Evolutionary conservation across 2,797 vertebrate genomes (phyloP).

Genomic region (Melanotaenia trifasciata): DNA sequence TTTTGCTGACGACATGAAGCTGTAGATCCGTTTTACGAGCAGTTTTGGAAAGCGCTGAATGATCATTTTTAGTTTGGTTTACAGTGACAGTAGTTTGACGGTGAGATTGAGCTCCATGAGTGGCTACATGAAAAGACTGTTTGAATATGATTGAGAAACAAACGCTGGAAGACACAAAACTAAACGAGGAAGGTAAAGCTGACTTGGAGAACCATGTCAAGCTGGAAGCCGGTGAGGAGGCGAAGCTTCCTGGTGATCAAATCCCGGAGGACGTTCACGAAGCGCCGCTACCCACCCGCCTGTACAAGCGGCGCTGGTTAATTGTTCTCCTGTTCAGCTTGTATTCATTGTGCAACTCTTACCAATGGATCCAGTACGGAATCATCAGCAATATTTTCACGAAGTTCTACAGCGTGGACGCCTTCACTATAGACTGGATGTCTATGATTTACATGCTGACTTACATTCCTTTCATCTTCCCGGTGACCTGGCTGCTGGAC

Average conservation of each 20-base stretch:
- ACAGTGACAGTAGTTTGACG: background rate
- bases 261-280: background rate
- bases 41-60: background rate
- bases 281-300: constrained; percentile 38
- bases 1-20: background rate
- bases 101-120: constrained; percentile 27
- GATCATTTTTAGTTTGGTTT: constrained; percentile 4
- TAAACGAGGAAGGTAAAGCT: background rate
- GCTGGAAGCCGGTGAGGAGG: constrained; percentile 15
- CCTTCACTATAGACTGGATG: constrained; percentile 91
- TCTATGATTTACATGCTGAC: constrained; percentile 97
- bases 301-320: constrained; percentile 87
- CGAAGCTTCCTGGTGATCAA: background rate
- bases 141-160: constrained; percentile 67
- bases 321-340: constrained; percentile 92
- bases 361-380: constrained; percentile 98
- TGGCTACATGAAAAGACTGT: background rate
- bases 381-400: constrained; percentile 93
- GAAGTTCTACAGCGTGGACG: constrained; percentile 87
- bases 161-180: constrained; percentile 11
- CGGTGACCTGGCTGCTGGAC: constrained; percentile 95
- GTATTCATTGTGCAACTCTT: constrained; percentile 94
- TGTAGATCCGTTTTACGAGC: background rate
- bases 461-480: constrained; percentile 95
- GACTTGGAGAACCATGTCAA: constrained; percentile 40